Percentiles rank a stretch among this genome's conserved stretches.
phyloP scores from a whole-genome alignment of 2,113 vertebrate species.

The Pseudopodoces humilis region DNA sequence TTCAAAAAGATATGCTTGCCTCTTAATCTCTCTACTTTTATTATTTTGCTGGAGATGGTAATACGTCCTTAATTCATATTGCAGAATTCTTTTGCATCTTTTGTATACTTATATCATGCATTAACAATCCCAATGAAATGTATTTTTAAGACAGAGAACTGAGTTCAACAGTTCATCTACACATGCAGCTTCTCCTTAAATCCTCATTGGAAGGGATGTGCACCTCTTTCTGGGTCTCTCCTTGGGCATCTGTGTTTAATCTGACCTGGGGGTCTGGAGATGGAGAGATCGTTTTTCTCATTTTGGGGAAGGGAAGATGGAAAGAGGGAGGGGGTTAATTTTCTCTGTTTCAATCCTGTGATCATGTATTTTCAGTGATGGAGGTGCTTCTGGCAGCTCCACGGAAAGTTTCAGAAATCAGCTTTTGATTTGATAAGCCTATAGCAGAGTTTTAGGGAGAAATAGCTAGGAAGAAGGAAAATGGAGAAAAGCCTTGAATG shows the following conservation, averaged over 20 bases:
- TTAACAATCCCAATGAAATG: constrained; percentile 44
- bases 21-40: constrained; percentile 75
- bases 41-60: constrained; percentile 69
- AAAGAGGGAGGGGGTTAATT: background rate
- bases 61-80: constrained; percentile 73
- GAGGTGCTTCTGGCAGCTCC: background rate
- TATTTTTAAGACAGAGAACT: constrained; percentile 60
- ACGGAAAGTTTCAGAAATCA: constrained; percentile 9
- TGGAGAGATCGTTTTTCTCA: background rate
- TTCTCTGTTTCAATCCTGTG: background rate
- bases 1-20: constrained; percentile 73
- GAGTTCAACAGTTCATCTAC: constrained; percentile 55
- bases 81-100: constrained; percentile 61
- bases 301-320: background rate
- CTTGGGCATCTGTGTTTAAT: background rate
- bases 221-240: background rate
- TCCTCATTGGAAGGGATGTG: background rate
- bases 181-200: constrained; percentile 16
- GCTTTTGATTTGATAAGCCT: constrained; percentile 36
- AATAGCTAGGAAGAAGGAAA: background rate
- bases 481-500: background rate
- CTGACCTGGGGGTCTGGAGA: background rate
- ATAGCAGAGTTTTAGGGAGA: background rate
- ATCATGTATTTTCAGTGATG: background rate
- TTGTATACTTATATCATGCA: constrained; percentile 8